A percentile compares a stretch with the other conserved stretches of the same genome.
Evolutionary conservation across 2,888 invertebrate species (phyloP).

Genomic region (Drosophila macrospina): DNA sequence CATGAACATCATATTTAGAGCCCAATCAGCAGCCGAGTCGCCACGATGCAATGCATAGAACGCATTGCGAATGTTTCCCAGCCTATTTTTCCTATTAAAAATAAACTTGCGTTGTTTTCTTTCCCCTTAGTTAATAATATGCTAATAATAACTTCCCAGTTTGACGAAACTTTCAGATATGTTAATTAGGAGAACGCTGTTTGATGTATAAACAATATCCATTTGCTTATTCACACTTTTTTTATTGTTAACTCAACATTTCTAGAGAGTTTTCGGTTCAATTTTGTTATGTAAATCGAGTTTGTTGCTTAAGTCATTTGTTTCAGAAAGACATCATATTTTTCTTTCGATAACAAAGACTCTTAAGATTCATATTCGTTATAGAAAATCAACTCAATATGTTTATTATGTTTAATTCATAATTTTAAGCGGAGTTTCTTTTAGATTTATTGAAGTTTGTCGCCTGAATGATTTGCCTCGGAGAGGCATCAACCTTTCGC

Average conservation of each 20-base stretch:
- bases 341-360: not conserved
- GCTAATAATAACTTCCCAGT: constrained; percentile 1
- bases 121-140: constrained; percentile 1
- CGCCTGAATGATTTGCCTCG: not conserved
- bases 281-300: constrained; percentile 18
- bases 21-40: not conserved
- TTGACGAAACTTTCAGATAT: constrained; percentile 5
- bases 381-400: not conserved
- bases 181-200: constrained; percentile 19
- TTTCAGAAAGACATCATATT: not conserved
- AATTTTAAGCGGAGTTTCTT: too few species aligned
- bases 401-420: too few species aligned
- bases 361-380: not conserved
- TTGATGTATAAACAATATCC: not conserved
- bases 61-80: constrained; percentile 2
- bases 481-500: not conserved
- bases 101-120: not conserved
- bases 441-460: not conserved
- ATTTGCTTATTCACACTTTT: constrained; percentile 12
- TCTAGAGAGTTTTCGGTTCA: not conserved
- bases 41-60: not conserved
- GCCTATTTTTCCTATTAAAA: constrained; percentile 7
- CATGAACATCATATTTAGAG: constrained; percentile 17
- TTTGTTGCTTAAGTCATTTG: constrained; percentile 2
- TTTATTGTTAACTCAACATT: constrained; percentile 5